phyloP scores from a whole-genome alignment of 2,888 invertebrate species.

The Elgonia sp. region DNA sequence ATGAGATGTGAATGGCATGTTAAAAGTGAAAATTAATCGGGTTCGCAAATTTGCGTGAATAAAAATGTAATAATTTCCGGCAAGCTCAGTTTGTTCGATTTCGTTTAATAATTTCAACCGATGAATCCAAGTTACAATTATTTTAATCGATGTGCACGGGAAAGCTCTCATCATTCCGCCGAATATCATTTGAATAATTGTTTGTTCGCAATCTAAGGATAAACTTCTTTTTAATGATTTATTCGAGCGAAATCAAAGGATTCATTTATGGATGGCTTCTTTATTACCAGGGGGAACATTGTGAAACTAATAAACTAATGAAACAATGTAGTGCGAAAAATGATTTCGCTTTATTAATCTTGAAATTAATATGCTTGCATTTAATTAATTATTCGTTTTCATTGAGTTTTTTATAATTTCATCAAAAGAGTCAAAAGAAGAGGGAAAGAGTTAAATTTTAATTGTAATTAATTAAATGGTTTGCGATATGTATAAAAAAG shows the following conservation, averaged over 20 bases:
- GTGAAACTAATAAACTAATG: background rate
- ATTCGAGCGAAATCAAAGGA: conserved; percentile 3
- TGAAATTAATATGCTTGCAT: too few species aligned
- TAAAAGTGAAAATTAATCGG: too few species aligned
- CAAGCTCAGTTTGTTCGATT: background rate
- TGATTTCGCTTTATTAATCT: too few species aligned
- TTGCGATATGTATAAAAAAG: too few species aligned
- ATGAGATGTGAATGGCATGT: too few species aligned
- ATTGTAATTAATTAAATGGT: too few species aligned
- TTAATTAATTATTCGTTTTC: too few species aligned
- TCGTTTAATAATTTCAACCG: background rate
- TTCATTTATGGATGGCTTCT: conserved; percentile 1
- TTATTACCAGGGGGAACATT: background rate
- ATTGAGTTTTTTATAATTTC: too few species aligned
- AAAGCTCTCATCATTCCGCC: conserved; percentile 8
- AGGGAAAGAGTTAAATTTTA: too few species aligned
- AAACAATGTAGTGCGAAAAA: background rate
- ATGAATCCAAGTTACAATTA: conserved; percentile 8
- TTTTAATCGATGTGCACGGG: conserved; percentile 9
- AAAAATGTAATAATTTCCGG: background rate
- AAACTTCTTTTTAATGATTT: conserved; percentile 27
- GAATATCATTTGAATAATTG: conserved; percentile 50
- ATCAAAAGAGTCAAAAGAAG: too few species aligned
- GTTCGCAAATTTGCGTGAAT: background rate
- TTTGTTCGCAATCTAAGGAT: conserved; percentile 34